Base-by-base conservation (phyloP, 2,888 invertebrate species). In the Eledona agricola region DNA sequence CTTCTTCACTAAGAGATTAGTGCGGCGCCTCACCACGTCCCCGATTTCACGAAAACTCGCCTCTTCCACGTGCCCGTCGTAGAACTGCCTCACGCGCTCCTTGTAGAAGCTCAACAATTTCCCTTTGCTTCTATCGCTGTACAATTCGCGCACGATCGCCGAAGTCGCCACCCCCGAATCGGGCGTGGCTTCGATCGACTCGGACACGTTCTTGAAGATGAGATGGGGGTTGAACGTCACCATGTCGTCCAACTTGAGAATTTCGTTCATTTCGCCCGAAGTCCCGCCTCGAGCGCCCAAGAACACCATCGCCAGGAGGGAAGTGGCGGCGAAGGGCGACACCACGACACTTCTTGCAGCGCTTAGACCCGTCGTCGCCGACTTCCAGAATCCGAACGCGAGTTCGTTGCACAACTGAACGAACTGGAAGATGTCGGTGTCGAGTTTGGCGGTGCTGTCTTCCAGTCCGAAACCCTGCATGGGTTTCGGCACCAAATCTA, bases 141-240 rank as follows among this genome's bases (percentile, higher is more conserved):
- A 93, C 2, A 93, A 80, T 70, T 93, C 88, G 40, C 91, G 81
- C 1, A 92, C 85, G 70, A 93, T 90, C 0, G 89, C 90, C 1
- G 91, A 88, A 4, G 88, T 85, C 0, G 88, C 86, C 4, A 92
- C 85, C 1, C 90, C 89, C 38, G 86, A 81, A 15, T 83, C 83
- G 16, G 82, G 78, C 0, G 83, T 81, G 12, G 84, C 78, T 58
- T 88, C 84, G 16, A 91, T 86, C 0, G 90, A 88, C 66, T 91
- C 91, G 0, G 91, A 90, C 10, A 93, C 87, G 69, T 93, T 93
- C 72, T 89, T 89, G 63, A 93, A 85, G 0, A 91, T 87, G 63
- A 92, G 81, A 72, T 94, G 93, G 0, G 93, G 93, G 74, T 93
- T 94, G 67, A 94, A 93, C 0, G 91, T 90, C 0, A 91, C 87